phyloP scores from a whole-genome alignment of 2,113 vertebrate species.

The Halcyon malimbica region DNA sequence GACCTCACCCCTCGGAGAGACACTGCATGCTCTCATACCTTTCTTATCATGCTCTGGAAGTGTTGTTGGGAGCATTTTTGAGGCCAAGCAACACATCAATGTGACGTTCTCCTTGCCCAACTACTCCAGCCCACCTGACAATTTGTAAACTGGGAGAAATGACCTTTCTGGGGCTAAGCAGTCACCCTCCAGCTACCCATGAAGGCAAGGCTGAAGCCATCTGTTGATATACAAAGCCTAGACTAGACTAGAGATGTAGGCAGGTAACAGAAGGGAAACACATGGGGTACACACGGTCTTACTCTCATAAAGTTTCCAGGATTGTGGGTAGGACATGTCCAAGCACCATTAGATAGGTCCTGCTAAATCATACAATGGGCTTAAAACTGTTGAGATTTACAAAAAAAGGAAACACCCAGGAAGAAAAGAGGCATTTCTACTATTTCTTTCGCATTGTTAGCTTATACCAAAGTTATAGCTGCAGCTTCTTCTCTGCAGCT shows the following conservation, averaged over 20 bases:
- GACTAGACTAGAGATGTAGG: background rate
- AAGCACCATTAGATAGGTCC: background rate
- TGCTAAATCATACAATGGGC: background rate
- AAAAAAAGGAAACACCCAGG: background rate
- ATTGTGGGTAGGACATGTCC: background rate
- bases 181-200: background rate
- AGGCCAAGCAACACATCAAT: background rate
- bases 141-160: background rate
- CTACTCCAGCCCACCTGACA: background rate
- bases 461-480: background rate
- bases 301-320: background rate
- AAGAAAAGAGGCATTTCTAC: background rate
- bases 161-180: background rate
- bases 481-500: background rate
- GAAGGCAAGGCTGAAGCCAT: background rate
- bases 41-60: background rate
- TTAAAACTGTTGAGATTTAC: background rate
- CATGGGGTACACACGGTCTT: rapidly evolving
- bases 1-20: background rate
- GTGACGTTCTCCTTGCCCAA: background rate
- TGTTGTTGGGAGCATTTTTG: background rate
- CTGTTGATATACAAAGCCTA: background rate
- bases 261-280: background rate
- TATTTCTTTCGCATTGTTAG: background rate
- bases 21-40: background rate